Evolutionary conservation across 2,113 vertebrate genomes (phyloP).

Genomic region (Ciconia stormi): DNA sequence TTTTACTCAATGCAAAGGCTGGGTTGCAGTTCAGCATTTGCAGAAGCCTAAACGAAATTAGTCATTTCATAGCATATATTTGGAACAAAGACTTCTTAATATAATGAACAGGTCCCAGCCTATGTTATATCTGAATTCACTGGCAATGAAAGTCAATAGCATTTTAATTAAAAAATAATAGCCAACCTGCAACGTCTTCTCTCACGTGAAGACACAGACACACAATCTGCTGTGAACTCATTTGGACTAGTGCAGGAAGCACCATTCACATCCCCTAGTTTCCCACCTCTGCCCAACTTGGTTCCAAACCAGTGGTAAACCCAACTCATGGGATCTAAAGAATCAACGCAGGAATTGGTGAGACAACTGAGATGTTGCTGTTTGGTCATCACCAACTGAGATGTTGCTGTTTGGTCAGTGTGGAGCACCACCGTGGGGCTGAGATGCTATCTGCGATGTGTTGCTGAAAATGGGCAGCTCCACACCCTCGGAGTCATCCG

Average conservation of each 20-base stretch:
- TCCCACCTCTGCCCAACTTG: neutral
- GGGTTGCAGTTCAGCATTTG: no score
- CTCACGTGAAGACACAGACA: neutral
- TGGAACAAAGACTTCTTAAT: neutral
- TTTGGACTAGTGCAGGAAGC: neutral
- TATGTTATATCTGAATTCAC: neutral
- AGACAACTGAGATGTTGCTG: neutral
- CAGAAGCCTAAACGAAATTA: neutral
- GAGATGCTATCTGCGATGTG: neutral
- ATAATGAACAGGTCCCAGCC: neutral
- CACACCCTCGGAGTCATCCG: neutral
- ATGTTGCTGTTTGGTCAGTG: neutral
- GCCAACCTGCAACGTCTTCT: neutral
- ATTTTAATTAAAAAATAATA: neutral
- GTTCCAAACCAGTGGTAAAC: neutral
- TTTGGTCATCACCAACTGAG: neutral
- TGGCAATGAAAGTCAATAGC: rapidly evolving
- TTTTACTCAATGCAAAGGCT: neutral
- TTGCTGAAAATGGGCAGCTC: neutral
- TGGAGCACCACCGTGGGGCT: neutral
- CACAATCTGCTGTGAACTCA: neutral
- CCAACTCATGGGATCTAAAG: neutral
- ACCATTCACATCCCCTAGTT: neutral
- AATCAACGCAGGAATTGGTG: neutral
- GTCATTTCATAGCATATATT: neutral